These are phyloP conservation scores for Sphenopsis melanotis DNA, from an alignment of 2,797 vertebrate genomes.

Conservation along the genomic window DNA sequence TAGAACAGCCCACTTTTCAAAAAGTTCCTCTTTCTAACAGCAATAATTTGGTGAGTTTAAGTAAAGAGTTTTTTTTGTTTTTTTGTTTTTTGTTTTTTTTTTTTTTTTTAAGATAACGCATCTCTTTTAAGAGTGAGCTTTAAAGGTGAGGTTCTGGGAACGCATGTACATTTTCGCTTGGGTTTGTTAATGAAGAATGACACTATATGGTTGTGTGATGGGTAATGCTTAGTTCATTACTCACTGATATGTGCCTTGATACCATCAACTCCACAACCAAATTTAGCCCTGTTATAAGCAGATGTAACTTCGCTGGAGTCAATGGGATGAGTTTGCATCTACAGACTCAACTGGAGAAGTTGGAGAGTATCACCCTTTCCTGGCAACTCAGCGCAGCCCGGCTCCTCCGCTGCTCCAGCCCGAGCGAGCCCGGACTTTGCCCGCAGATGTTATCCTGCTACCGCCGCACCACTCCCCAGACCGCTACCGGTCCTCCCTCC, in stretches of 20 bases:
- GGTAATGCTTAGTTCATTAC: constrained; percentile 50
- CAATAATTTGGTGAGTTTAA: background rate
- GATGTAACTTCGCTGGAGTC: constrained; percentile 44
- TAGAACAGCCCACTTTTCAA: background rate
- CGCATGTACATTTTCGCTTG: background rate
- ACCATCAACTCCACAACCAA: constrained; percentile 60
- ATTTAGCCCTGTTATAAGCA: constrained; percentile 60
- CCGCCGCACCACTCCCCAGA: background rate
- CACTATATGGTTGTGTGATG: constrained; percentile 29
- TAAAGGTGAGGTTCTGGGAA: background rate
- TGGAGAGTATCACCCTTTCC: constrained; percentile 24
- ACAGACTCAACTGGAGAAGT: constrained; percentile 31
- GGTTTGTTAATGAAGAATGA: constrained; percentile 26
- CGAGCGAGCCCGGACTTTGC: background rate
- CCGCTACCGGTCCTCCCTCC: background rate
- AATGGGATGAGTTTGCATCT: constrained; percentile 35
- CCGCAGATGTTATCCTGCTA: background rate
- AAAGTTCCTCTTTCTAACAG: background rate
- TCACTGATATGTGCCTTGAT: constrained; percentile 42
- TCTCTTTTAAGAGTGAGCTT: background rate
- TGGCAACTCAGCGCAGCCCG: background rate
- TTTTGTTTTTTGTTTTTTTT: background rate
- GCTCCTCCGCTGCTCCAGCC: background rate
- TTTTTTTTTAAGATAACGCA: background rate
- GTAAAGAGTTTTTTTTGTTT: background rate